phyloP scores from a whole-genome alignment of 2,888 invertebrate genomes.

The Hemithea aestivaria region DNA sequence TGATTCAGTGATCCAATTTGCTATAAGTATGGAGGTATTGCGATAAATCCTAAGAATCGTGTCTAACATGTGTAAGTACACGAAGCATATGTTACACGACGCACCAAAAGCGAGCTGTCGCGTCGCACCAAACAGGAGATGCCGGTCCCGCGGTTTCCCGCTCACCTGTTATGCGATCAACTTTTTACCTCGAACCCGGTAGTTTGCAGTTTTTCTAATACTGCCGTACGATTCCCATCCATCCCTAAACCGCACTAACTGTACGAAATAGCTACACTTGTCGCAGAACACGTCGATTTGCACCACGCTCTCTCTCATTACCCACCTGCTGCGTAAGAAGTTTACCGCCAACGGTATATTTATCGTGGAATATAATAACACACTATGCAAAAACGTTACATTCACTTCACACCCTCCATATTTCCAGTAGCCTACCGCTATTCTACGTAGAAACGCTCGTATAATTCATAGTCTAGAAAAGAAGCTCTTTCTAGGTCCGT shows the following conservation, averaged over 20 bases:
- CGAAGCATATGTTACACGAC: conserved; percentile 16
- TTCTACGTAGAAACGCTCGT: conserved; percentile 27
- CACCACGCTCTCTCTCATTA: conserved; percentile 42
- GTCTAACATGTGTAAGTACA: conserved; percentile 6
- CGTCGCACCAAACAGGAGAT: conserved; percentile 20
- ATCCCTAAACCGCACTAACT: conserved; percentile 59
- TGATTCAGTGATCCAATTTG: background rate
- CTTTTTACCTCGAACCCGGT: conserved; percentile 46
- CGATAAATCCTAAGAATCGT: conserved; percentile 7
- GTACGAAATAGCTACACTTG: conserved; percentile 49
- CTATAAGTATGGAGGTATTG: conserved; percentile 1
- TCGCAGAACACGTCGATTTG: conserved; percentile 33
- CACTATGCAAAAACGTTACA: conserved; percentile 30
- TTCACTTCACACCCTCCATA: conserved; percentile 17
- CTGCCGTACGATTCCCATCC: conserved; percentile 45
- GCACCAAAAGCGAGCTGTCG: conserved; percentile 23
- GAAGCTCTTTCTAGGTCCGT: too few relatives aligned
- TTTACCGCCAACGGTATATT: conserved; percentile 32
- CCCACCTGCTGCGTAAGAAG: conserved; percentile 40
- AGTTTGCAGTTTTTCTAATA: conserved; percentile 55
- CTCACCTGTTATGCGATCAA: conserved; percentile 46
- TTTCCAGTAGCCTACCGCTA: conserved; percentile 29
- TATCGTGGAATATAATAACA: conserved; percentile 36
- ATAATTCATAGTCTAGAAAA: too few relatives aligned
- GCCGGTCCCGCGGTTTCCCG: conserved; percentile 34